phyloP scores from a whole-genome alignment of 2,113 vertebrate species.

The Megalops atlanticus region DNA sequence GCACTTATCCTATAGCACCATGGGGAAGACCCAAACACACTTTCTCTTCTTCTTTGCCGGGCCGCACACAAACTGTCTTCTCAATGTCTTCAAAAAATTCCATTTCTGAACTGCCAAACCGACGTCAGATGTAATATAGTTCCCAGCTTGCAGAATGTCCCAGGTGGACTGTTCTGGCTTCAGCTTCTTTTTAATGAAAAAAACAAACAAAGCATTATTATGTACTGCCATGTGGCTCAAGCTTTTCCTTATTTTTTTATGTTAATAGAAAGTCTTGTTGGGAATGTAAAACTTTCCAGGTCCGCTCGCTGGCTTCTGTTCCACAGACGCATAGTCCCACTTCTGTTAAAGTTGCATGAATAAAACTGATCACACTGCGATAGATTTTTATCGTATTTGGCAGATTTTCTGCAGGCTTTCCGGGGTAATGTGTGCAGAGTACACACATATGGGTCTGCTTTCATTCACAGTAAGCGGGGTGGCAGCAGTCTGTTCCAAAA shows the following conservation, averaged over 20 bases:
- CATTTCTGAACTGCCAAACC: constrained; percentile 51
- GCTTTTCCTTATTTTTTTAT: constrained; percentile 54
- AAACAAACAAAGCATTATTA: constrained; percentile 58
- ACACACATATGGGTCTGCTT: background rate
- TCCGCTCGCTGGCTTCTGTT: background rate
- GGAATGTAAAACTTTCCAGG: constrained; percentile 54
- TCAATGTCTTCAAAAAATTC: constrained; percentile 45
- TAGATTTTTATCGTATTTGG: background rate
- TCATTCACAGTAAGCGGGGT: background rate
- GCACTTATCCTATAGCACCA: constrained; percentile 2
- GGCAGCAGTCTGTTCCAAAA: background rate
- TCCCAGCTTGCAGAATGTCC: constrained; percentile 48
- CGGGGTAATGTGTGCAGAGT: background rate
- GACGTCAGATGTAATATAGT: constrained; percentile 49
- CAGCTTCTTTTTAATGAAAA: constrained; percentile 40
- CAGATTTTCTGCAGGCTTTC: constrained; percentile 4
- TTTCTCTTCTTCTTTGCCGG: constrained; percentile 13
- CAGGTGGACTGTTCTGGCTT: constrained; percentile 60
- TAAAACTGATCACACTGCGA: background rate
- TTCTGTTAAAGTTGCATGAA: constrained; percentile 16
- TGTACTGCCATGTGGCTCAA: constrained; percentile 38
- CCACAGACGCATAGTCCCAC: constrained; percentile 27
- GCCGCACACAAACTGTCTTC: constrained; percentile 28
- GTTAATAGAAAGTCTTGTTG: constrained; percentile 48
- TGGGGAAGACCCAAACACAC: background rate